Base-by-base conservation (phyloP, 2,888 invertebrate species). In the Drosophila borborema region DNA sequence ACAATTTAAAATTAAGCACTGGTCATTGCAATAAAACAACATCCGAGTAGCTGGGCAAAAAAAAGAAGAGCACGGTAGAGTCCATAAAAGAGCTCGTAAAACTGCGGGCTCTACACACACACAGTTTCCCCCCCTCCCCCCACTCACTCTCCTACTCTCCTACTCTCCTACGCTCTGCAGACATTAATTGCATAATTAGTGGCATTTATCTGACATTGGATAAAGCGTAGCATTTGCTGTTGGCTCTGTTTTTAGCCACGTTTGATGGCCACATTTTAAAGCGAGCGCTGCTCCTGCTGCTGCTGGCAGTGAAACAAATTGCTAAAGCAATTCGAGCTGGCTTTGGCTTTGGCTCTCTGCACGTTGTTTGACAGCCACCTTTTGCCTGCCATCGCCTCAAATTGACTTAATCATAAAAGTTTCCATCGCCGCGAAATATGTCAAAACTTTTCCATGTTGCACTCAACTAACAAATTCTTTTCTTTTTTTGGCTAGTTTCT, bases 141-240 rank as follows among this genome's bases (percentile, higher is more conserved):
- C 14, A 1, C 7, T 3, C 1, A 28, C 20, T 6, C 18, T 10
- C 36, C 1, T 12, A 0, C 28, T 28, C 28, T 28, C 9, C 38
- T 45, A 71, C 61, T 69, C 20, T 20, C 20, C 20, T 20, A 20
- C 20, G 20, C 20, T 20, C 20, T 1, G 82, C 59, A 59, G 43
- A 75, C 81, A 77, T 75, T 75, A 81, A 84, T 84, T 77, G 82
- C 80, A 84, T 77, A 84, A 86, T 84, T 84, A 84, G 84, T 68
- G 58, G 41, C 23, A 62, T 63, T 72, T 74, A 74, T 81, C 81
- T 70, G 38, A 18, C 34, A 14, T 38, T 28, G 40, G 38, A 23
- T 46, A 23, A 34, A 34, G n/a, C 18, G 20, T 14, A 8, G 53
- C 14, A 20, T 53, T 34, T 53, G 28, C 5, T 49, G 20, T 7